phyloP scores from a whole-genome alignment of 2,888 invertebrate genomes.

The Morpho helenor region DNA sequence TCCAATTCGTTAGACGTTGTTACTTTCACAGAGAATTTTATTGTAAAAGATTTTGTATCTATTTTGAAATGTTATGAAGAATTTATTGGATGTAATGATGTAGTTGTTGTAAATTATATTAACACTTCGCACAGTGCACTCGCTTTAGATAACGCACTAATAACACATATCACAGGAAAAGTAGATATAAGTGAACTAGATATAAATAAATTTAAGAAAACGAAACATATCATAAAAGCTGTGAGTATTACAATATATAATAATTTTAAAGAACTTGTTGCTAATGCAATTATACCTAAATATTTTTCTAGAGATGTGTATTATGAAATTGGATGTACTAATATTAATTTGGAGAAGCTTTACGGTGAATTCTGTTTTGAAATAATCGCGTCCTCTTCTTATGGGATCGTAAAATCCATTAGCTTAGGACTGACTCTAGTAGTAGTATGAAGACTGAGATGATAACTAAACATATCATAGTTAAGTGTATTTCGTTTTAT shows the following conservation, averaged over 20 bases:
- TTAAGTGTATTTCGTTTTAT: constrained; percentile 68
- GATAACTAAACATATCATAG: constrained; percentile 76
- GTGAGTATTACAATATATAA: constrained; percentile 78
- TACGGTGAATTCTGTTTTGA: constrained; percentile 66
- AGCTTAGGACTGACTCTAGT: constrained; percentile 76
- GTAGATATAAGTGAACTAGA: constrained; percentile 57
- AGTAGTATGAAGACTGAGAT: constrained; percentile 77
- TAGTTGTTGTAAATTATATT: constrained; percentile 55
- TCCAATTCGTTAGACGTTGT: constrained; percentile 42
- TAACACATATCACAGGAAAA: constrained; percentile 49
- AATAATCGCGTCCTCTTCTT: constrained; percentile 77
- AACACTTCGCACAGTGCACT: constrained; percentile 60
- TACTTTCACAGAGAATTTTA: constrained; percentile 59
- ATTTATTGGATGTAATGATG: constrained; percentile 53
- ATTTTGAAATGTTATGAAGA: constrained; percentile 65
- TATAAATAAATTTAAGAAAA: constrained; percentile 65
- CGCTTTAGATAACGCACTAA: constrained; percentile 69
- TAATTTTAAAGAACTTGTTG: constrained; percentile 73
- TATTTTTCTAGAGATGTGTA: constrained; percentile 79
- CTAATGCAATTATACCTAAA: constrained; percentile 73
- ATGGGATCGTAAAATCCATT: constrained; percentile 74
- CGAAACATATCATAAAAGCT: constrained; percentile 76
- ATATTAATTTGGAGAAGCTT: constrained; percentile 65
- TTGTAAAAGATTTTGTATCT: constrained; percentile 61
- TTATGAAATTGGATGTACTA: constrained; percentile 68